Base-by-base conservation (phyloP, 2,113 vertebrate species). In the Varanus komodoensis region DNA sequence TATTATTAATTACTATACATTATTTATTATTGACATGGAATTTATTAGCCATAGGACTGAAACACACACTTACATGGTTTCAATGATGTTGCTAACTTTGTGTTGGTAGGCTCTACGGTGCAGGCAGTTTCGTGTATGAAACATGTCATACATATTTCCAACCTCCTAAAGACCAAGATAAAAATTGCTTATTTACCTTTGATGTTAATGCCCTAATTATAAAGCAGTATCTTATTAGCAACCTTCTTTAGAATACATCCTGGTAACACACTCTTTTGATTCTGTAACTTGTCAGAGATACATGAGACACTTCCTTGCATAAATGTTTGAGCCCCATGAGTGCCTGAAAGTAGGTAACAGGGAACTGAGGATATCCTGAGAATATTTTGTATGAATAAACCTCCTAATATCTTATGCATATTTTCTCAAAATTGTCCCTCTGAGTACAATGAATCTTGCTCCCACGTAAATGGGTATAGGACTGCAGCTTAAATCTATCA, bases 71-170 rank as follows among this genome's bases (percentile, higher is more conserved):
- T 96, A 99, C 99, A 99, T 99, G 44, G 93, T 97, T 92, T 99
- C 99, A 90, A 99, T 98, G 96, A 99, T 97, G 96, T 98, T 98
- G 88, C 97, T 95, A 89, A 99, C 97, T 96, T 98, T 99, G 95
- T 99, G 99, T 91, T 99, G 99, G 93, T 99, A 99, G 1, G 99
- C 99, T 96, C 98, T 97, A 21, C 98, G 98, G 93, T 99, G 98
- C 88, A 99, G 97, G 87, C 94, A 97, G 94, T 98, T 98, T 57
- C 99, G 97, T 0, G 98, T 99, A 91, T 99, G 97, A 95, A 99
- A 99, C 99, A 99, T 97, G 93, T 99, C 98, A 0, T 99, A 99
- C 54, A 99, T 90, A 95, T 99, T 99, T 1, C 96, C 98, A 92
- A 97, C 98, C 91, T 99, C 99, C 99, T 99, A 96, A 85, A 95